These are phyloP conservation scores for Dryoscopus gambensis DNA, from an alignment of 2,113 vertebrate species.

Conservation along the genomic window DNA sequence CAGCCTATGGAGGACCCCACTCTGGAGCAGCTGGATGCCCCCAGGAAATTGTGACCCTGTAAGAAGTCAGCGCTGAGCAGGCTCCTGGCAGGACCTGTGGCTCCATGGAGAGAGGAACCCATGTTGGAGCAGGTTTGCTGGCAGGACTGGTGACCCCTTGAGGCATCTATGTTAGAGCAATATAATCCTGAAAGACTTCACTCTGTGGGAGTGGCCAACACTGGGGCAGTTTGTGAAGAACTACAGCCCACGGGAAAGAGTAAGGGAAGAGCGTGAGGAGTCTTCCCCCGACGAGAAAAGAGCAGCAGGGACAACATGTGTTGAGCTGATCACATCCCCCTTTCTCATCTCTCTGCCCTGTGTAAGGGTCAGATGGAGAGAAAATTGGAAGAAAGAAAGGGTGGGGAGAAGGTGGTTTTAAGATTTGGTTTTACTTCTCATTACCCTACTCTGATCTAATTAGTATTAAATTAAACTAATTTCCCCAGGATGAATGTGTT, in stretches of 20 bases:
- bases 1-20: not conserved
- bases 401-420: not conserved
- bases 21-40: not conserved
- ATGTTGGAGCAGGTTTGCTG: not conserved
- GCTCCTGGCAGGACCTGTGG: not conserved
- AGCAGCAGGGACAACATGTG: not conserved
- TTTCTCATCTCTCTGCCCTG: not conserved
- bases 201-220: not conserved
- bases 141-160: not conserved
- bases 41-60: not conserved
- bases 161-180: not conserved
- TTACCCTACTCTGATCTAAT: not conserved
- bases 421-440: not conserved
- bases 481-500: not conserved
- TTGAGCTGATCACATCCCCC: not conserved
- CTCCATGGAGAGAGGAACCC: not conserved
- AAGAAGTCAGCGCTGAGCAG: not conserved
- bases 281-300: not conserved
- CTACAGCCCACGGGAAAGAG: not conserved
- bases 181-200: not conserved
- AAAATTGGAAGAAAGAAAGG: not conserved
- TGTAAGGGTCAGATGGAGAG: not conserved
- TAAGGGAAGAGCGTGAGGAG: not conserved
- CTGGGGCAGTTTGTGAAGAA: not conserved
- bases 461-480: not conserved